These are phyloP conservation scores for Pelodiscus sinensis DNA, from an alignment of 2,113 vertebrate genomes.

Conservation along the genomic window DNA sequence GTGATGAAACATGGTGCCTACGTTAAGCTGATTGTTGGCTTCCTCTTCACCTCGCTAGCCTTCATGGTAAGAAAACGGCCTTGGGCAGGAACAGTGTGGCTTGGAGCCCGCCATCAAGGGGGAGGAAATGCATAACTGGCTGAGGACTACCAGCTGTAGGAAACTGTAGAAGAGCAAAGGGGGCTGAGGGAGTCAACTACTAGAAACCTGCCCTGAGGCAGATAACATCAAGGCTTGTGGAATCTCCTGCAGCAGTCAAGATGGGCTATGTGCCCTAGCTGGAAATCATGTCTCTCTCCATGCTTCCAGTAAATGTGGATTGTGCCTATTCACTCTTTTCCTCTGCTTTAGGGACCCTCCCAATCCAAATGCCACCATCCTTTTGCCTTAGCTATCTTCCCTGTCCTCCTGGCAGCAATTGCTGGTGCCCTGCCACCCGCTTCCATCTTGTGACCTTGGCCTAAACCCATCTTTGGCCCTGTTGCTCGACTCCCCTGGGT, in stretches of 20 bases:
- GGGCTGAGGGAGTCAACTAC: neutral
- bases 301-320: neutral
- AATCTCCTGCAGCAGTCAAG: neutral
- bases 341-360: accelerated
- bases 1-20: slow-evolving; percentile 91
- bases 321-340: neutral
- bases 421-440: neutral
- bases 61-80: slow-evolving; percentile 86
- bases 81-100: neutral
- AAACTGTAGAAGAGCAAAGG: neutral
- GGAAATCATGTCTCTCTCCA: neutral
- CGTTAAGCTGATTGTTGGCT: slow-evolving; percentile 88
- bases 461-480: neutral
- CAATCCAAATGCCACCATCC: neutral
- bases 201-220: too few relatives aligned
- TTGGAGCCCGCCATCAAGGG: neutral
- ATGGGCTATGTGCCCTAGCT: too few relatives aligned
- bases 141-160: accelerated
- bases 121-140: neutral
- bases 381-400: neutral
- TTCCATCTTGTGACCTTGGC: neutral
- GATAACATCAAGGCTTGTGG: neutral
- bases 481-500: too few relatives aligned
- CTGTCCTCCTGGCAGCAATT: neutral
- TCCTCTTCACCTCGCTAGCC: slow-evolving; percentile 94